Evolutionary conservation across 2,113 vertebrate species (phyloP).

Genomic region (Lampris megalopsis): DNA sequence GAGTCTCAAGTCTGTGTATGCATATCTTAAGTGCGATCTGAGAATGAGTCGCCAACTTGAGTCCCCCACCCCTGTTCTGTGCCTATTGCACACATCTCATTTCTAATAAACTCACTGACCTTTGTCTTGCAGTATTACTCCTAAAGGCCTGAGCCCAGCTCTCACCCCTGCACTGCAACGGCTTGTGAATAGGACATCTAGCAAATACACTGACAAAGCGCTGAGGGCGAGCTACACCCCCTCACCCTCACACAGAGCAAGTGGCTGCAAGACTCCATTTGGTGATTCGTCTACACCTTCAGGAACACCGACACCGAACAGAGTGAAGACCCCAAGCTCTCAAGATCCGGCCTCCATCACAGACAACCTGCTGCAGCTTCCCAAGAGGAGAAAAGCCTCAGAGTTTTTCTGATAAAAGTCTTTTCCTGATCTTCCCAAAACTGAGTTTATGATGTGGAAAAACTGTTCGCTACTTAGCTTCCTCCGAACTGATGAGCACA

Average conservation of each 20-base stretch:
- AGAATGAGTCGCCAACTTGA: too few relatives aligned
- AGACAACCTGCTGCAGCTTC: slow-evolving; percentile 96
- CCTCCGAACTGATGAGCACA: too few relatives aligned
- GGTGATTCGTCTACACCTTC: slow-evolving; percentile 82
- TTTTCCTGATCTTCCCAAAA: too few relatives aligned
- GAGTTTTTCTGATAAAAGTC: slow-evolving; percentile 85
- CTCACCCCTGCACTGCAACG: slow-evolving; percentile 94
- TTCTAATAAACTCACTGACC: slow-evolving; percentile 2
- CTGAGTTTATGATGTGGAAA: too few relatives aligned
- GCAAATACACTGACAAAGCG: slow-evolving; percentile 97
- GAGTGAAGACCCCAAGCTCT: slow-evolving; percentile 85
- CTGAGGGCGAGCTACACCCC: slow-evolving; percentile 97
- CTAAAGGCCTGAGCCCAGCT: slow-evolving; percentile 92
- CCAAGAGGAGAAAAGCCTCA: slow-evolving; percentile 90
- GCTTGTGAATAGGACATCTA: slow-evolving; percentile 93
- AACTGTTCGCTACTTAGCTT: too few relatives aligned
- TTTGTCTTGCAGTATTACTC: slow-evolving; percentile 88
- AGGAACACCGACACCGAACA: slow-evolving; percentile 84
- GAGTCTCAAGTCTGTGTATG: too few relatives aligned
- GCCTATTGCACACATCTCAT: too few relatives aligned
- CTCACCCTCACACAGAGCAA: slow-evolving; percentile 86
- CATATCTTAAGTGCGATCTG: too few relatives aligned
- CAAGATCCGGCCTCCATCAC: slow-evolving; percentile 95
- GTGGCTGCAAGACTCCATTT: slow-evolving; percentile 87
- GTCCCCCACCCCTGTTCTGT: too few relatives aligned